Base-by-base conservation (phyloP, 2,888 invertebrate genomes). In the Eumerus sabulonum region DNA sequence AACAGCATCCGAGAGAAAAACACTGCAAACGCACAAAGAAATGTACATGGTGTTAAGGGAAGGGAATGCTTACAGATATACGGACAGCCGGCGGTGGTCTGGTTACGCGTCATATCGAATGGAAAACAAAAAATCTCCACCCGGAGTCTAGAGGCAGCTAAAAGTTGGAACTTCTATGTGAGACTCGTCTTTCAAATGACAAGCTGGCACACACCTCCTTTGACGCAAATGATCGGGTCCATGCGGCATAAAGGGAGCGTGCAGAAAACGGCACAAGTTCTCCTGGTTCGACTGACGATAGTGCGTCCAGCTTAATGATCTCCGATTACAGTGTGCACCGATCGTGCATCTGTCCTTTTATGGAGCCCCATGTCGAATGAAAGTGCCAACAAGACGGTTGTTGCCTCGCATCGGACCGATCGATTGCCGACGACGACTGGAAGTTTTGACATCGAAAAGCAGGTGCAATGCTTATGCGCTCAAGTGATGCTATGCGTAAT, bases 231-330 rank as follows among this genome's bases (percentile, higher is more conserved):
- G 40, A 40, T n/a, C 40, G 40, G n/a, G 3, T 9, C 5, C 11
- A 40, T 40, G 7, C 27, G 2, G 27, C 2, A 27, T n/a, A 3
- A 40, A 40, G 40, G 5, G 1, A 3, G 40, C 7, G 2, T 27
- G n/a, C 11, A 40, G 2, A 40, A 11, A 9, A 5, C 47, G 16
- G 42, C 16, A 27, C n/a, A n/a, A n/a, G 14, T 1, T 5, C 14
- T 60, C 38, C 19, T 9, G 35, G 53, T n/a, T 51, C 47, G 54
- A 77, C 45, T 66, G 54, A 54, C 16, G 67, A 35, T 14, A 18
- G 45, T 79, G 57, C 74, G 68, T 74, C 64, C 79, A 79, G 68
- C 64, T 73, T 63, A 50, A 70, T 54, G 68, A 60, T 70, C 74
- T 79, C 74, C 57, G 45, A 60, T 79, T 79, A 60, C 79, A 68